These are phyloP conservation scores for Cyclopterus lumpus DNA, from an alignment of 2,797 vertebrate species.

Conservation along the genomic window DNA sequence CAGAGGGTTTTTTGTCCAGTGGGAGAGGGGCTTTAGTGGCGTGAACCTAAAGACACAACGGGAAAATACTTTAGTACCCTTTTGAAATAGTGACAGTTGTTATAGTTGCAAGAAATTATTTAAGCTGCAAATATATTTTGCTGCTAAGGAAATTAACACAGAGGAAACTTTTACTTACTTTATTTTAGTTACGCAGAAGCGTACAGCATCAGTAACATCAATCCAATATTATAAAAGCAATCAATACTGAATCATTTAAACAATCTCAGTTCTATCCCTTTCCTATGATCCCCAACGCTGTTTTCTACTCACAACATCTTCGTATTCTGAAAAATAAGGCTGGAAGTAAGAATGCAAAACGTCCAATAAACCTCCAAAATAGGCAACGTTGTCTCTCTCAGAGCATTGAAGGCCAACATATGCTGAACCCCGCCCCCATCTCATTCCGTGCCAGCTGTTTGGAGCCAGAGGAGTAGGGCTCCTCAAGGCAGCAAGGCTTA, in stretches of 20 bases:
- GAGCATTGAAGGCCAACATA: background rate
- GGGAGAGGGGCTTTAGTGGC: background rate
- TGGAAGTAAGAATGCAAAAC: background rate
- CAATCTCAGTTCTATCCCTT: background rate
- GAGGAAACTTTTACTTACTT: background rate
- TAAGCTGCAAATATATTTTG: background rate
- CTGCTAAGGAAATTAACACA: background rate
- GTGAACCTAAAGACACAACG: background rate
- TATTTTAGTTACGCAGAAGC: background rate
- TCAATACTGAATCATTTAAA: background rate
- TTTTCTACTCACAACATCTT: background rate
- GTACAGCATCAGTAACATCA: background rate
- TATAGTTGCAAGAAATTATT: background rate
- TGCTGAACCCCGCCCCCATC: background rate
- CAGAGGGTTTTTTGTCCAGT: background rate
- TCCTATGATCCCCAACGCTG: background rate
- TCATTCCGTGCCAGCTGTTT: background rate
- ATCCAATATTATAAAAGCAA: background rate
- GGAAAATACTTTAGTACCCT: background rate
- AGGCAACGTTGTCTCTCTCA: background rate
- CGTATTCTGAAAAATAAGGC: background rate
- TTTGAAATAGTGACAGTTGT: background rate
- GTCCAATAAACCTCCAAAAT: background rate
- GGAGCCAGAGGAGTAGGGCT: slow-evolving; percentile 1
- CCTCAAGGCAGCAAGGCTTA: background rate